These are phyloP conservation scores for Nomada goodeniana DNA, from an alignment of 2,888 invertebrate genomes.

Conservation along the genomic window DNA sequence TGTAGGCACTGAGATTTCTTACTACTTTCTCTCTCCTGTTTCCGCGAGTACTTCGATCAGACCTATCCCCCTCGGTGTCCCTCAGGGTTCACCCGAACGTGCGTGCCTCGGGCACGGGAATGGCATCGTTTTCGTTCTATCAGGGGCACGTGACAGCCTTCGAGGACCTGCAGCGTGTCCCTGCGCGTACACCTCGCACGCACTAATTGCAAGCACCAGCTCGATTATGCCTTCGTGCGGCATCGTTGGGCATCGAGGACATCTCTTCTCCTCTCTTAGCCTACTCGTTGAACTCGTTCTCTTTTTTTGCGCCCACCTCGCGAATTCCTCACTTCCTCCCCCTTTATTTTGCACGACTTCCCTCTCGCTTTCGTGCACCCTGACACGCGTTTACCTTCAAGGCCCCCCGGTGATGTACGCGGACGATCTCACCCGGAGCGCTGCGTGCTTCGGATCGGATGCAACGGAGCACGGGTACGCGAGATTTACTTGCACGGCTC, in stretches of 20 bases:
- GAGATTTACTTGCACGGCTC: constrained; percentile 23
- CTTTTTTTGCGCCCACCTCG: not conserved
- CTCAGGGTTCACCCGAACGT: constrained; percentile 64
- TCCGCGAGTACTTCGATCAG: constrained; percentile 8
- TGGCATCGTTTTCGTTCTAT: constrained; percentile 65
- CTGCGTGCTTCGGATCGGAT: not conserved
- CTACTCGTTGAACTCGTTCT: constrained; percentile 7
- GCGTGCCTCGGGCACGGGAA: constrained; percentile 59
- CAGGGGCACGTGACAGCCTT: constrained; percentile 75
- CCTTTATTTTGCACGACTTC: not conserved
- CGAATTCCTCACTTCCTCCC: not conserved
- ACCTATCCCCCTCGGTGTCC: constrained; percentile 18
- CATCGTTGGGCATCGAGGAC: constrained; percentile 76
- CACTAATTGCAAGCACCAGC: constrained; percentile 54
- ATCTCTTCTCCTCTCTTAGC: constrained; percentile 56
- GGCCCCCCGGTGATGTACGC: not conserved
- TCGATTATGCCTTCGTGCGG: constrained; percentile 60
- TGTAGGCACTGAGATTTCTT: constrained; percentile 33
- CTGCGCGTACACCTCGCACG: constrained; percentile 68
- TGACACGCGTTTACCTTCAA: not conserved
- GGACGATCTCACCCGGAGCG: not conserved
- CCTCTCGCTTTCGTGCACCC: not conserved
- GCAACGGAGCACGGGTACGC: constrained; percentile 6
- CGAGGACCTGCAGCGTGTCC: constrained; percentile 61
- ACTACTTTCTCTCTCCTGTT: not conserved